phyloP scores from a whole-genome alignment of 2,113 vertebrate species.

The Nannobrachium achirus region DNA sequence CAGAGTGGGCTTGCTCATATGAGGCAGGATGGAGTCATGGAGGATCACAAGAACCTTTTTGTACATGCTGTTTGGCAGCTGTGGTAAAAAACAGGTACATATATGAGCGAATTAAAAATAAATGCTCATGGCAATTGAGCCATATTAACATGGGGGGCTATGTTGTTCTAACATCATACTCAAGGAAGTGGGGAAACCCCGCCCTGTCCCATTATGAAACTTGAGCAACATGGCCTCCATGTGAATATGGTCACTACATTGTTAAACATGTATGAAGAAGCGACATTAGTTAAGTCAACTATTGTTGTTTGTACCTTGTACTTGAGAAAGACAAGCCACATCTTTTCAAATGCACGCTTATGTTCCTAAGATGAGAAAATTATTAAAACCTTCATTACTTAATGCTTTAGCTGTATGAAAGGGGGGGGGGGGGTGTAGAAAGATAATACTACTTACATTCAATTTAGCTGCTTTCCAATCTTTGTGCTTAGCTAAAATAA shows the following conservation, averaged over 20 bases:
- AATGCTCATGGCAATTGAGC: no score
- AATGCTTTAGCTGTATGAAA: background rate
- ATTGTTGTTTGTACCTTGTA: constrained; percentile 80
- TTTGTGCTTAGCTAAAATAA: constrained; percentile 76
- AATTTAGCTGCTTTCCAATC: constrained; percentile 88
- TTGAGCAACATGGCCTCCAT: no score
- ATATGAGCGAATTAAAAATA: background rate
- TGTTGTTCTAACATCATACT: background rate
- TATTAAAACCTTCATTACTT: background rate
- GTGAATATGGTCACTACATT: background rate
- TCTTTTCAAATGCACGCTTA: constrained; percentile 84
- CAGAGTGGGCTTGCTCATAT: constrained; percentile 90
- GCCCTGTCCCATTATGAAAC: background rate
- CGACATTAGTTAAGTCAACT: background rate
- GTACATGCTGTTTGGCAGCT: constrained; percentile 89
- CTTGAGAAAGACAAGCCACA: constrained; percentile 94
- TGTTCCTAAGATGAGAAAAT: constrained; percentile 83
- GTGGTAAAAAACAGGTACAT: constrained; percentile 12
- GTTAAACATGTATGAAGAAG: background rate
- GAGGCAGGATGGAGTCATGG: constrained; percentile 90
- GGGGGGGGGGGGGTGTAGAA: background rate
- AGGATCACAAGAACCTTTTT: constrained; percentile 92
- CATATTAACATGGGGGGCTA: no score
- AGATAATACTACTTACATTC: constrained; percentile 75
- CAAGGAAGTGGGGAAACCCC: background rate